Evolutionary conservation across 2,797 vertebrate genomes (phyloP).

Genomic region (Anguilla pacifica): DNA sequence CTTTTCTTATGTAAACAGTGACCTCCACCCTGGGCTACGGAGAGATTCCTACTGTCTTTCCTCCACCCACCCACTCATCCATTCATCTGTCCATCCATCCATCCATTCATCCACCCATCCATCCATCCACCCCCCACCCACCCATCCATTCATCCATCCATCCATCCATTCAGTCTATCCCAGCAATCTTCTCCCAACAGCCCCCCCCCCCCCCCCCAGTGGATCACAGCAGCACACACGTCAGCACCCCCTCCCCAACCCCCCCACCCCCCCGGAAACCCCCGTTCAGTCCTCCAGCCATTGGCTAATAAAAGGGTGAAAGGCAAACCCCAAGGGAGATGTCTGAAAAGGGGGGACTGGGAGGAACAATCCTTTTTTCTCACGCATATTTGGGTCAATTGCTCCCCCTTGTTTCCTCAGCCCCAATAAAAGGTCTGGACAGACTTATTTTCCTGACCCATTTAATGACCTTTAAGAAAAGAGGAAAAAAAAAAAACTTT

Average conservation of each 20-base stretch:
- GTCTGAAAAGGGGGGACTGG: background rate
- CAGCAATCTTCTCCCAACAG: slow-evolving; percentile 26
- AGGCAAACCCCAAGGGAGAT: slow-evolving; percentile 27
- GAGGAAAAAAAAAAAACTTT: background rate
- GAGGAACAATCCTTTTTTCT: slow-evolving; percentile 36
- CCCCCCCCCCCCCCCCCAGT: slow-evolving; percentile 62
- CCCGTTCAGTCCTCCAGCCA: background rate
- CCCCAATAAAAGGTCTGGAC: slow-evolving; percentile 45
- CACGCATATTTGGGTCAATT: slow-evolving; percentile 22
- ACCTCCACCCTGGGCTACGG: slow-evolving; percentile 34
- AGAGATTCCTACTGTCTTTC: slow-evolving; percentile 64
- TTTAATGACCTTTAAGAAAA: background rate
- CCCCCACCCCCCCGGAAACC: too few species aligned
- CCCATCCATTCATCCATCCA: slow-evolving; percentile 64
- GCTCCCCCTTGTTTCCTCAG: slow-evolving; percentile 47
- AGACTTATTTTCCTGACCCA: slow-evolving; percentile 20
- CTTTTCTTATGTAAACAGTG: slow-evolving; percentile 46
- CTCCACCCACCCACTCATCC: slow-evolving; percentile 61
- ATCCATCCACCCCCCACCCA: slow-evolving; percentile 57
- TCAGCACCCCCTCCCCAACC: slow-evolving; percentile 27
- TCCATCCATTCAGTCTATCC: slow-evolving; percentile 47
- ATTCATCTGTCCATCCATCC: background rate
- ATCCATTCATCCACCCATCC: background rate
- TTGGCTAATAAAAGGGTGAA: slow-evolving; percentile 11
- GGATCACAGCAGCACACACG: slow-evolving; percentile 58